A percentile compares a stretch with the other conserved stretches of the same genome.
Evolutionary conservation across 2,113 vertebrate species (phyloP).

Genomic region (Hippocampus abdominalis): DNA sequence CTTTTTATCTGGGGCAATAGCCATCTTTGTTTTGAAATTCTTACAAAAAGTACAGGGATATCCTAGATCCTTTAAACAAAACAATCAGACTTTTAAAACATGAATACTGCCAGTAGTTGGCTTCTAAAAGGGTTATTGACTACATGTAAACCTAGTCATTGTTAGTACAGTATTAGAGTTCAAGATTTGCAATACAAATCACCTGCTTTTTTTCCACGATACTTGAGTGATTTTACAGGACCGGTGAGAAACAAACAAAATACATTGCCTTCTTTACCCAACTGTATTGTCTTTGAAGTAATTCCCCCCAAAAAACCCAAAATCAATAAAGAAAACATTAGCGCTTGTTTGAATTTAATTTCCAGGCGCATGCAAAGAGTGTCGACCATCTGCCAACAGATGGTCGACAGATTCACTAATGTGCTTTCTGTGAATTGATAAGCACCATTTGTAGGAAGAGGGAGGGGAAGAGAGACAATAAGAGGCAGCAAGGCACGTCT

Average conservation of each 20-base stretch:
- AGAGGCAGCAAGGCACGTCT: constrained; percentile 38
- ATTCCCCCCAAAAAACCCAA: background rate
- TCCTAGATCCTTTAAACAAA: too few species aligned
- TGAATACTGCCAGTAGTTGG: too few species aligned
- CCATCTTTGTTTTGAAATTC: too few species aligned
- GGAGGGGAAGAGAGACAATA: constrained; percentile 12
- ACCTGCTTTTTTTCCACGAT: background rate
- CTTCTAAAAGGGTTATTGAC: too few species aligned
- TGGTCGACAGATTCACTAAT: constrained; percentile 34
- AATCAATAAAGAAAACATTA: constrained; percentile 6
- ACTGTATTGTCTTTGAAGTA: constrained; percentile 15
- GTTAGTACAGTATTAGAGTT: background rate
- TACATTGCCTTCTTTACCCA: constrained; percentile 26
- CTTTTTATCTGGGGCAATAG: too few species aligned
- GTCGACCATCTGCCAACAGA: constrained; percentile 26
- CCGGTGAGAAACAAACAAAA: background rate
- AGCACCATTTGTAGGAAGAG: constrained; percentile 7
- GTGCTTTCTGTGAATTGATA: constrained; percentile 14
- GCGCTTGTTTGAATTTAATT: constrained; percentile 62
- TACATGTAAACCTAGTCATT: too few species aligned
- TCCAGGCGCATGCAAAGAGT: constrained; percentile 38
- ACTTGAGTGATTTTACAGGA: background rate
- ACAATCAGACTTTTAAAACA: too few species aligned
- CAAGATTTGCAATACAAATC: background rate
- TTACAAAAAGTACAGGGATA: too few species aligned